Base-by-base conservation (phyloP, 2,888 invertebrate genomes). In the Mythimna vitellina region DNA sequence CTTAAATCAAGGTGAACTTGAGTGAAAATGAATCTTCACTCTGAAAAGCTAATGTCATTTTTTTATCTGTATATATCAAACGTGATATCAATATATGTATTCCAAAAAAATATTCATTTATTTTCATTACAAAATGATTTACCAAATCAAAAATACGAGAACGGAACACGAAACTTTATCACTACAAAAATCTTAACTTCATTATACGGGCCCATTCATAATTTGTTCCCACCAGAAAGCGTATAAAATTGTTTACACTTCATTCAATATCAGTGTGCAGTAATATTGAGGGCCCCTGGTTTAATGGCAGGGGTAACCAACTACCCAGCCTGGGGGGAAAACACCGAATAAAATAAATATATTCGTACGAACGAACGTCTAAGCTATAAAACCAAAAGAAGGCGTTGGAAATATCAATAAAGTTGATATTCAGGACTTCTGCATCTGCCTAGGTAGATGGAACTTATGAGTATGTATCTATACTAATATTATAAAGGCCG, bases 221-320 rank as follows among this genome's bases (percentile, higher is more conserved):
- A 68, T 72, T 71, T 56, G 32, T 82, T 78, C 78, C 61, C 67
- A 67, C 56, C 51, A 58, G 67, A 67, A 71, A 53, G 22, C 68
- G 32, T 70, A 73, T 62, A 57, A 77, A 77, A 80, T 70, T 83
- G 69, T 82, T 84, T 77, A 67, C 85, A 80, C 80, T 70, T 60
- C 73, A 84, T 82, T 82, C 69, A 75, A 69, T 76, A 72, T 66
- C 57, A 46, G 67, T 61, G 49, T 60, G 58, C 61, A 67, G 66
- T 60, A 67, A 72, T 73, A 71, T 70, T 69, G 35, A 25, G 63
- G 49, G 51, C 32, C 42, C 46, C 49, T 63, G 62, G 56, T 65
- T 65, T 63, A 61, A 73, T 64, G 61, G 49, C 60, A 65, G 78
- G 71, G 60, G 65, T 65, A 42, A 49, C 53, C 10, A 58, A 46